Base-by-base conservation (phyloP, 92 coral and sea anemone species). In the Siderastrea radians region DNA sequence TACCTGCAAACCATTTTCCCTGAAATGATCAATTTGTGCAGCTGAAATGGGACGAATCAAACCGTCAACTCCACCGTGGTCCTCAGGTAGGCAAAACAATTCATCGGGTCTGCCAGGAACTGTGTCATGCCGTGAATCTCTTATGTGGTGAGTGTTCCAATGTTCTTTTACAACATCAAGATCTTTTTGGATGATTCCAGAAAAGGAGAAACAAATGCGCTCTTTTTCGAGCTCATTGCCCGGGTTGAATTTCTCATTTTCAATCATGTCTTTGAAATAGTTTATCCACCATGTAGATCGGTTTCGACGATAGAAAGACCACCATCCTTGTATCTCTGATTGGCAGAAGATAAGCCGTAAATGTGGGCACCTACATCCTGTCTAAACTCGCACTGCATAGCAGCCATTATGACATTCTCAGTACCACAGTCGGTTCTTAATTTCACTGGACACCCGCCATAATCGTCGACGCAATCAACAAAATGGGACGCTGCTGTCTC, bases 31-130 rank as follows among this genome's bases (percentile, higher is more conserved):
- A 44, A 91, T 60, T 61, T 82, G 86, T 66, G 58, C 84, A 50
- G 46, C 86, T 50, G 88, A 51, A 57, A 91, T 62, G 47, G 88
- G 79, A 46, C 48, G 76, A 82, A 87, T 84, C 65, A 87, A 80
- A 47, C 57, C 74, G 85, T 87, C 88, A n/a, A 57, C 90, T 54
- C 95, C 93, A 49, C 90, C 90, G 49, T 92, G 78, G 50, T 64
- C 65, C 63, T 92, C 93, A 78, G 92, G 92, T 46, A 88, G 84
- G 75, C 52, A 74, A 74, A 75, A 91, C 10, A 88, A 92, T 71
- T 92, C 87, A 77, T 92, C 86, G 1, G 94, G 92, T 83, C 92
- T 88, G 44, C 94, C 94, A 83, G 89, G 83, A 3, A 91, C 79
- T 48, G 88, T 77, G 78, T 69, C 94, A 87, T 88, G 72, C 82